Base-by-base conservation (phyloP, 2,797 vertebrate species). In the Falco concolor region DNA sequence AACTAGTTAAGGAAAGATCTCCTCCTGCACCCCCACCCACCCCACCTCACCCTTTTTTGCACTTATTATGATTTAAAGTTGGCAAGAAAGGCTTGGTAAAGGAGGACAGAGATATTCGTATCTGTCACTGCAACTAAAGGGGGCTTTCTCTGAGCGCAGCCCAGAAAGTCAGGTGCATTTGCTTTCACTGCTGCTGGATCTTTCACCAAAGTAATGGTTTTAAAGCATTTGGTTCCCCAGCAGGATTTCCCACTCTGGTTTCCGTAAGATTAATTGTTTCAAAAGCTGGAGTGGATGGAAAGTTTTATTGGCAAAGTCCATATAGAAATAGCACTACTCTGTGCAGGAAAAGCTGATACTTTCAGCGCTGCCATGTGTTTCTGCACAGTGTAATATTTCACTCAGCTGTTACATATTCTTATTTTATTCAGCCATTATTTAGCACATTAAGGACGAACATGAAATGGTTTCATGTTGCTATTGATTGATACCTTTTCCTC, bases 251-350 rank as follows among this genome's bases (percentile, higher is more conserved):
- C 42, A 1, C 79, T 95, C 89, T 76, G 85, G 85, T 87, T 96
- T 93, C 70, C 80, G 88, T 78, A 61, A 86, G 89, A 96, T 95
- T 84, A 88, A 96, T 96, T 94, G 85, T 93, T 92, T 94, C 77
- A 90, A 90, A 93, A 87, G 65, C 93, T 95, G 95, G 83, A 96
- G 47, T 77, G 63, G 95, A 95, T 90, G 93, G 96, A 90, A 96
- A 91, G 47, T 79, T 90, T 81, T 91, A 59, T 86, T 91, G 89
- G 67, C 79, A 63, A 65, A 34, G 30, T 67, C 79, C 28, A 28
- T 25, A 47, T 2, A 91, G 82, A 83, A 69, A 75, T 54, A 86
- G 18, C 34, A 68, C 53, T 22, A 57, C 30, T 79, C 68, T 34
- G 19, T 30, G 36, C 56, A 88, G 80, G 52, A 93, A 91, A 91